Evolutionary conservation across 2,888 invertebrate species (phyloP), one percentile per base, ranked within the genome.

Genomic region (Malthinus seriepunctatus): DNA sequence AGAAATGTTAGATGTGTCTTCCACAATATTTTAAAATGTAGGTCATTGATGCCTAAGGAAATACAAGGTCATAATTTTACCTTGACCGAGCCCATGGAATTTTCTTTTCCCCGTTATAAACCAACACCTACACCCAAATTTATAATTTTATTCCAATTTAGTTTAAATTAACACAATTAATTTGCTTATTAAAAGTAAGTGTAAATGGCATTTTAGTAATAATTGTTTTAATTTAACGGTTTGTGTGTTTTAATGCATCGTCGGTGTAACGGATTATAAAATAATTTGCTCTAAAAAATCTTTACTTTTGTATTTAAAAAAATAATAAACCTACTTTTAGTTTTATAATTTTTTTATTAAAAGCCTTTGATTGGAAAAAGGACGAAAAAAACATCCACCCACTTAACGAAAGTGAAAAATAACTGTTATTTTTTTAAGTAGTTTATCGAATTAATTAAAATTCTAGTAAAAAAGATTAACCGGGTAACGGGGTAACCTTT

Each of bases 11-110:
- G 46, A 32, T 46, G 32, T 14, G 32, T 34, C 7, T 38, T 12
- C 38, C 38, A 8, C 10, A 32, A 23, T 23, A 23, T 42, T 34
- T 10, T 33, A 14, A 64, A 67, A 42, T 42, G 69, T 69, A 42
- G 67, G 69, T 65, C 68, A 67, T 64, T 64, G 64, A 63, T 62
- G 62, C 35, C 37, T 38, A 32, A 50, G 34, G 39, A 42, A 51
- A 42, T 48, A 44, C 71, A 72, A 72, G 72, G 72, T 67, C 65
- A 69, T 57, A 64, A 62, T 57, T 62, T 67, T 67, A 69, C 72
- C 71, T 72, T 72, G 72, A 70, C 70, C 69, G 56, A 63, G 65
- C 63, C 37, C 44, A 14, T 42, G 32, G 45, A 37, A 42, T 51
- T 34, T 11, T 31, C 23, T 34, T 10, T 56, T 51, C 31, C 55